These are phyloP conservation scores for Aspidapion aeneum DNA, from an alignment of 2,888 invertebrate species.

Conservation along the genomic window DNA sequence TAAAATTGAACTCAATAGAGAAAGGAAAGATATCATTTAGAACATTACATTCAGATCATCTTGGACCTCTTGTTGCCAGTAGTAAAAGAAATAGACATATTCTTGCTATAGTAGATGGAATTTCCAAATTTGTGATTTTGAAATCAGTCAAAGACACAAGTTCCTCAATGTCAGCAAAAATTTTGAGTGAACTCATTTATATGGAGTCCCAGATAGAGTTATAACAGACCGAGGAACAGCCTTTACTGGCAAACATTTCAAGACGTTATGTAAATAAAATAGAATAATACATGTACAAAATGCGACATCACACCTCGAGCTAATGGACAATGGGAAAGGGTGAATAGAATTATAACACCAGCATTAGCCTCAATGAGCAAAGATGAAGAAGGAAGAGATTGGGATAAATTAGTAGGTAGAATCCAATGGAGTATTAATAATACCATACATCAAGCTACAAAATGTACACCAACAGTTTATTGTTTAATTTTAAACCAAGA, in stretches of 20 bases:
- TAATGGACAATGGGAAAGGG: slow-evolving; percentile 37
- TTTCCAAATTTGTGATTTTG: slow-evolving; percentile 40
- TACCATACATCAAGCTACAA: slow-evolving; percentile 17
- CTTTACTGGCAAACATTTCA: slow-evolving; percentile 40
- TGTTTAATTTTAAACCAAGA: too few species aligned
- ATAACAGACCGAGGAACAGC: slow-evolving; percentile 42
- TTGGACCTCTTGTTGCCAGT: slow-evolving; percentile 41
- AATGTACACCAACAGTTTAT: too few species aligned
- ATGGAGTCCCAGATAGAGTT: slow-evolving; percentile 33
- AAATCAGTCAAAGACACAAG: slow-evolving; percentile 36
- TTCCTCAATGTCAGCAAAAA: slow-evolving; percentile 31
- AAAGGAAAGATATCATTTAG: slow-evolving; percentile 15
- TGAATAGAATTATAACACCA: slow-evolving; percentile 22
- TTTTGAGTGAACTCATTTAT: slow-evolving; percentile 32
- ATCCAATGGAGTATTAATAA: slow-evolving; percentile 19
- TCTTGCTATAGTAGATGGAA: slow-evolving; percentile 39
- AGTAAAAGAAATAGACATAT: slow-evolving; percentile 36
- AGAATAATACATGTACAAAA: slow-evolving; percentile 29
- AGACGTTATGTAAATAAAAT: slow-evolving; percentile 33
- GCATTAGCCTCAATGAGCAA: slow-evolving; percentile 16
- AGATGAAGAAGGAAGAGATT: slow-evolving; percentile 19
- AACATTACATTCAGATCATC: slow-evolving; percentile 39
- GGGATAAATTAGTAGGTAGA: slow-evolving; percentile 29
- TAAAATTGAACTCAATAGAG: slow-evolving; percentile 17
- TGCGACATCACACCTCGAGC: slow-evolving; percentile 29